These are phyloP conservation scores for Micrasema longulum DNA, from an alignment of 1,140 invertebrate genomes.

Conservation along the genomic window DNA sequence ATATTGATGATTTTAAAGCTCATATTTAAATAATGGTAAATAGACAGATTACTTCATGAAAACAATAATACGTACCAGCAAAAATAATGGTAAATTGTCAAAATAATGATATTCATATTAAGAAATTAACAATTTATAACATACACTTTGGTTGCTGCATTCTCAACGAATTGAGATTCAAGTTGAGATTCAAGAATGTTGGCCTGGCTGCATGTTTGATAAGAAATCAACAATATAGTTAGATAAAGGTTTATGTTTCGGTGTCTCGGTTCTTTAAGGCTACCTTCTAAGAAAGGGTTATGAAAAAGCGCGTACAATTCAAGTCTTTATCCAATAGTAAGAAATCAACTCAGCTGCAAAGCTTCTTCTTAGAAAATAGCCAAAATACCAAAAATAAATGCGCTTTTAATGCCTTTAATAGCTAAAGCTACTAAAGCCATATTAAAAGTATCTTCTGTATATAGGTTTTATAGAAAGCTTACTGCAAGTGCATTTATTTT, in stretches of 20 bases:
- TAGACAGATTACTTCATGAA: no score
- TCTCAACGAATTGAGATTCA: conserved; percentile 91
- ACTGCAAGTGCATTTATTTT: conserved; percentile 39
- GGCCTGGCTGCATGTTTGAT: conserved; percentile 85
- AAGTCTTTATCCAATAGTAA: conserved; percentile 28
- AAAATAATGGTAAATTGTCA: no score
- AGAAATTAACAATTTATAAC: conserved; percentile 59
- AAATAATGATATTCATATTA: no score
- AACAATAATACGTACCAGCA: no score
- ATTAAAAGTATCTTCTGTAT: background rate
- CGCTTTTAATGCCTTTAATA: conserved; percentile 45
- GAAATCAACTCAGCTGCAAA: conserved; percentile 29
- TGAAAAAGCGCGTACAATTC: conserved; percentile 35
- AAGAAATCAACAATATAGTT: conserved; percentile 34
- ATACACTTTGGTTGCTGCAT: conserved; percentile 87
- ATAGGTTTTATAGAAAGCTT: background rate
- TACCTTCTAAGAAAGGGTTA: conserved; percentile 49
- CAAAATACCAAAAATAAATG: conserved; percentile 56
- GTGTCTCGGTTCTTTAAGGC: conserved; percentile 20
- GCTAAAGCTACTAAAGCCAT: conserved; percentile 6
- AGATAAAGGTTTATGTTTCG: conserved; percentile 14
- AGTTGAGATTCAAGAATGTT: conserved; percentile 95
- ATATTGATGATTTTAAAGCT: no score
- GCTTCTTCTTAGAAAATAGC: conserved; percentile 54
- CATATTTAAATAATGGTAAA: no score